Evolutionary conservation across 1,140 invertebrate species (phyloP).

Genomic region (Agrypnia vestita): DNA sequence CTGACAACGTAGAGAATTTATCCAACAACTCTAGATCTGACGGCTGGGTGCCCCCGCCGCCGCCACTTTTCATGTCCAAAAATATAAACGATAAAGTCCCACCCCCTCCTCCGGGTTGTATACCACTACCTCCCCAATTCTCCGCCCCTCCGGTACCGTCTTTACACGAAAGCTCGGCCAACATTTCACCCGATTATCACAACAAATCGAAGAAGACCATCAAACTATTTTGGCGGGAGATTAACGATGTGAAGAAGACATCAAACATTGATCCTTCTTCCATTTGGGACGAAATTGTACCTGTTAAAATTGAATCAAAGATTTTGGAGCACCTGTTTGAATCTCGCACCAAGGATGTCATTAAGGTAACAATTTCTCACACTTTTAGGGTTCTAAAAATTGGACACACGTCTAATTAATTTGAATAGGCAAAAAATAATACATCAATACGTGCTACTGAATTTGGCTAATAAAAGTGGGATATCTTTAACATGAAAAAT

Average conservation of each 20-base stretch:
- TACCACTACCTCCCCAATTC: slow-evolving; percentile 66
- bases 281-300: slow-evolving; percentile 95
- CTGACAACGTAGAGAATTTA: slow-evolving; percentile 83
- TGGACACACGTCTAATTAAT: too few relatives aligned
- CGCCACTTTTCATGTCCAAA: slow-evolving; percentile 72
- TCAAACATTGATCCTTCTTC: slow-evolving; percentile 75
- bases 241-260: slow-evolving; percentile 87
- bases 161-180: background rate
- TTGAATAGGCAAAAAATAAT: too few relatives aligned
- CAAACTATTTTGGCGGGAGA: slow-evolving; percentile 99
- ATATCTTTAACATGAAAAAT: too few relatives aligned
- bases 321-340: slow-evolving; percentile 98
- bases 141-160: slow-evolving; percentile 66
- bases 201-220: slow-evolving; percentile 97
- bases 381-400: too few relatives aligned
- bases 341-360: slow-evolving; percentile 95
- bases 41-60: slow-evolving; percentile 81
- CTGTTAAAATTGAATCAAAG: slow-evolving; percentile 90
- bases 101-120: slow-evolving; percentile 66
- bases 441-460: too few relatives aligned
- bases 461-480: too few relatives aligned
- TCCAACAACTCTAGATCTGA: slow-evolving; percentile 76
- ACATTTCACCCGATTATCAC: slow-evolving; percentile 20
- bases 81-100: background rate
- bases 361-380: slow-evolving; percentile 82